A percentile compares a stretch with the other conserved stretches of the same genome.
Conservation (phyloP, 2,888 invertebrate genomes). For the Stegophylla sp. region DNA sequence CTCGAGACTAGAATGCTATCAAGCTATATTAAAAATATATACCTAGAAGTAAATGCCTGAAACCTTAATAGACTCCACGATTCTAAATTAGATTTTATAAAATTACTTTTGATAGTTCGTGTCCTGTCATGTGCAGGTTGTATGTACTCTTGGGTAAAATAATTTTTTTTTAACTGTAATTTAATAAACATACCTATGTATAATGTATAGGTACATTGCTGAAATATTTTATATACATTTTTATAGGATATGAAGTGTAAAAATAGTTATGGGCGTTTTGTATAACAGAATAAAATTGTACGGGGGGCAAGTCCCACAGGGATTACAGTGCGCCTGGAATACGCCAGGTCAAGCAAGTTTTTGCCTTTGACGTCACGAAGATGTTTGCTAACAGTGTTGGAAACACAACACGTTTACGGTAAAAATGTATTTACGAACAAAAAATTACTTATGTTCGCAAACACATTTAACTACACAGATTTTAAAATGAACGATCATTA, state of each 20-base stretch:
- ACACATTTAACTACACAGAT: constrained; percentile 12
- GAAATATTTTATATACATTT: constrained; percentile 30
- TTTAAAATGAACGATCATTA: not conserved
- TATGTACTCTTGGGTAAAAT: constrained; percentile 54
- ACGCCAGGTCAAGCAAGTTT: constrained; percentile 56
- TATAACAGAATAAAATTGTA: constrained; percentile 48
- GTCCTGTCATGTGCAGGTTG: constrained; percentile 34
- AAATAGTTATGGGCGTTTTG: constrained; percentile 48
- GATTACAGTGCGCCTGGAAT: constrained; percentile 49
- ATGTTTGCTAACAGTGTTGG: constrained; percentile 58
- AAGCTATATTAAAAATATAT: constrained; percentile 9
- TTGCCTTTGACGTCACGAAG: constrained; percentile 56
- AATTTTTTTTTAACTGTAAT: constrained; percentile 43
- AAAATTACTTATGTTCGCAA: constrained; percentile 10
- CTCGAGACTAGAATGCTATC: not conserved
- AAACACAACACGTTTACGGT: constrained; percentile 56
- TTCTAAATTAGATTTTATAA: constrained; percentile 35
- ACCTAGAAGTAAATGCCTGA: not conserved
- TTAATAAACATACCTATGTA: constrained; percentile 38
- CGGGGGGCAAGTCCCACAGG: constrained; percentile 48
- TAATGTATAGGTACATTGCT: no score
- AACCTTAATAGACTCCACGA: constrained; percentile 4
- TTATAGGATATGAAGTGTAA: constrained; percentile 30
- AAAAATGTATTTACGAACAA: constrained; percentile 15
- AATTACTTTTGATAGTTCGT: constrained; percentile 45